phyloP scores from a whole-genome alignment of 2,797 vertebrate genomes.

The Tadarida brasiliensis region DNA sequence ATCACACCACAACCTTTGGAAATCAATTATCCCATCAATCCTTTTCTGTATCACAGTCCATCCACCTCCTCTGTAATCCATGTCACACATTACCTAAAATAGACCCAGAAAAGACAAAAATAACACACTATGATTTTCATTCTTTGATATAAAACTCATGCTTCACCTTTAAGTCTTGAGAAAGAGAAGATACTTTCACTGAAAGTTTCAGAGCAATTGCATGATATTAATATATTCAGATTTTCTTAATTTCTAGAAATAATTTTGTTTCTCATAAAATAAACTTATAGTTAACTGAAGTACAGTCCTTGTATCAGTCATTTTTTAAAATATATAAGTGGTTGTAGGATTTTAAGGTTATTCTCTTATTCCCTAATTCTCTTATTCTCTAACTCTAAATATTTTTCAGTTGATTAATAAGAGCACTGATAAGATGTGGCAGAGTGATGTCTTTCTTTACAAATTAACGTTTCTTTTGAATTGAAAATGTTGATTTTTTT shows the following conservation, averaged over 20 bases:
- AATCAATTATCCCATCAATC: conserved; percentile 91
- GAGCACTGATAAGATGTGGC: not conserved
- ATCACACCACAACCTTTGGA: conserved; percentile 93
- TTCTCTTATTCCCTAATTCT: not conserved
- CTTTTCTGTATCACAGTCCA: conserved; percentile 96
- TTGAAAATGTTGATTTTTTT: conserved; percentile 26
- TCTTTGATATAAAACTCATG: conserved; percentile 36
- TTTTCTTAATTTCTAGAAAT: not conserved
- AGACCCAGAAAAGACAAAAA: conserved; percentile 50
- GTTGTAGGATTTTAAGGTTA: conserved; percentile 27
- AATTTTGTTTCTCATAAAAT: not conserved
- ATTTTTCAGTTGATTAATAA: not conserved
- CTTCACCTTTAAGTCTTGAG: not conserved
- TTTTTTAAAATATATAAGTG: not conserved
- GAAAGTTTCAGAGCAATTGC: conserved; percentile 11
- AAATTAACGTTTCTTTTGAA: conserved; percentile 15
- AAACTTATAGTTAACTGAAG: not conserved
- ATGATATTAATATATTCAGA: not conserved
- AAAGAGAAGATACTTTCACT: conserved; percentile 13
- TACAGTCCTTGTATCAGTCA: not conserved
- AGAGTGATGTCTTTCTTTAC: not conserved
- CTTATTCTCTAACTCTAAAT: not conserved
- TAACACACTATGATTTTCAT: conserved; percentile 15
- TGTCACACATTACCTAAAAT: conserved; percentile 95
- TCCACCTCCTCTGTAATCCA: conserved; percentile 96